These are phyloP conservation scores for Champsocephalus esox DNA, from an alignment of 2,797 vertebrate species.

Conservation along the genomic window DNA sequence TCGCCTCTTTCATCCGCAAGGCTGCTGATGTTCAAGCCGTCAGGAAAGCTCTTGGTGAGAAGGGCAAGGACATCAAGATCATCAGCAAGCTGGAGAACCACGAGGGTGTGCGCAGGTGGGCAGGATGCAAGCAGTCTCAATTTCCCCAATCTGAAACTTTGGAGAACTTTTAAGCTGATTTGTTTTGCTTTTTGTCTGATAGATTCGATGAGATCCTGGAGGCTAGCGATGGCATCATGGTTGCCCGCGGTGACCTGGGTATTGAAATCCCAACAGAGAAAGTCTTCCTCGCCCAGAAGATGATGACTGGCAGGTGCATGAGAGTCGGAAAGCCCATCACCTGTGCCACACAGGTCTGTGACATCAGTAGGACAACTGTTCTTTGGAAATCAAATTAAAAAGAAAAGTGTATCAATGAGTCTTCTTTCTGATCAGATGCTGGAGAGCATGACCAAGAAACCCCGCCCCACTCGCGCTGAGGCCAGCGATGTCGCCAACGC, in stretches of 20 bases:
- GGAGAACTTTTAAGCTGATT: not conserved
- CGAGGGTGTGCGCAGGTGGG: slow-evolving; percentile 94
- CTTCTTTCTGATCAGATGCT: slow-evolving; percentile 68
- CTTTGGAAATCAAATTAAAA: not conserved
- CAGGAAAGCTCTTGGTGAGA: slow-evolving; percentile 93
- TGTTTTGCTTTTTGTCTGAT: not conserved
- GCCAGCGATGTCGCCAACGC: slow-evolving; percentile 84
- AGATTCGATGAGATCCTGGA: slow-evolving; percentile 99
- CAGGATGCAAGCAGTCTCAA: not conserved
- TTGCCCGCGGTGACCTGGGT: slow-evolving; percentile 96
- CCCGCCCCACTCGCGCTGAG: slow-evolving; percentile 81
- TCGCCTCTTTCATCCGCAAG: slow-evolving; percentile 98
- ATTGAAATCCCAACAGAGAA: slow-evolving; percentile 99
- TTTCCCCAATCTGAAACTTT: not conserved
- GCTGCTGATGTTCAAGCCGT: slow-evolving; percentile 94
- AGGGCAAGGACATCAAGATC: slow-evolving; percentile 97
- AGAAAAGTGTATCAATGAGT: not conserved
- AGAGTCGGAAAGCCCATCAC: slow-evolving; percentile 95
- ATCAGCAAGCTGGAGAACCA: slow-evolving; percentile 99
- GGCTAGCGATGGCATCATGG: slow-evolving; percentile 98
- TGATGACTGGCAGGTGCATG: slow-evolving; percentile 98
- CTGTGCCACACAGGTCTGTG: slow-evolving; percentile 95
- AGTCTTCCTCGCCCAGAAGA: slow-evolving; percentile 98
- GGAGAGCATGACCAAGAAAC: slow-evolving; percentile 84
- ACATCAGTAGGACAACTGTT: not conserved